A percentile compares a stretch with the other conserved stretches of the same genome.
Evolutionary conservation across 37 sponge, comb jelly and placozoan species (phyloP).

Genomic region (Chondrosia reniformis): DNA sequence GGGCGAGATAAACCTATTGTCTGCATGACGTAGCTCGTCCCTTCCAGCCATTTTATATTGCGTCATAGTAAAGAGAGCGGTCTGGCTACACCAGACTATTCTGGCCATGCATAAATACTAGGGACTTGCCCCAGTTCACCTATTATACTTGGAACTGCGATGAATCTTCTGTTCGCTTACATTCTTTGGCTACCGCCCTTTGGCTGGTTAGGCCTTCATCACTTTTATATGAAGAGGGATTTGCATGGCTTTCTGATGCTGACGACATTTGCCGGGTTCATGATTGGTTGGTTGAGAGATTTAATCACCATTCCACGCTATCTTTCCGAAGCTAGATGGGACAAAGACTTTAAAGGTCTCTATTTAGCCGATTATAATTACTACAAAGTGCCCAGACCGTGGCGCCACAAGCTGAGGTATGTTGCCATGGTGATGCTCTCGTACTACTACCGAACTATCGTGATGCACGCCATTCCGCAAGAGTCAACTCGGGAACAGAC

Average conservation of each 20-base stretch:
- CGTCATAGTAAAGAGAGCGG: too few species aligned
- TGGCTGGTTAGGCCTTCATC: constrained; percentile 83
- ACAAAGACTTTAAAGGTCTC: constrained; percentile 3
- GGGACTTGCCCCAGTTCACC: too few species aligned
- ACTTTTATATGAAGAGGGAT: constrained; percentile 83
- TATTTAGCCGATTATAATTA: constrained; percentile 4
- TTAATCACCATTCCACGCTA: constrained; percentile 67
- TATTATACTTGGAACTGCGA: constrained; percentile 28
- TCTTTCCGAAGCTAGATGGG: constrained; percentile 66
- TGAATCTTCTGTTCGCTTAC: constrained; percentile 54
- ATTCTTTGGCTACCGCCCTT: constrained; percentile 62
- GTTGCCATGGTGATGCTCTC: constrained; percentile 56
- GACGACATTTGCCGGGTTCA: constrained; percentile 69
- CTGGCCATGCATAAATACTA: too few species aligned
- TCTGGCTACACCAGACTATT: too few species aligned
- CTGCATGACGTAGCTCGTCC: too few species aligned
- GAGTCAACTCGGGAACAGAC: neutral
- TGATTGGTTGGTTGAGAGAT: constrained; percentile 75
- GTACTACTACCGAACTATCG: constrained; percentile 35
- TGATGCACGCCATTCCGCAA: constrained; percentile 48
- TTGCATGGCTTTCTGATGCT: constrained; percentile 74
- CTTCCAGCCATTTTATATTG: too few species aligned
- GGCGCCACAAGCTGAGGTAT: constrained; percentile 23
- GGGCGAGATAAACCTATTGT: too few species aligned
- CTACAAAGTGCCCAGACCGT: constrained; percentile 8